phyloP scores from a whole-genome alignment of 2,797 vertebrate species.

The Peromyscus aztecus region DNA sequence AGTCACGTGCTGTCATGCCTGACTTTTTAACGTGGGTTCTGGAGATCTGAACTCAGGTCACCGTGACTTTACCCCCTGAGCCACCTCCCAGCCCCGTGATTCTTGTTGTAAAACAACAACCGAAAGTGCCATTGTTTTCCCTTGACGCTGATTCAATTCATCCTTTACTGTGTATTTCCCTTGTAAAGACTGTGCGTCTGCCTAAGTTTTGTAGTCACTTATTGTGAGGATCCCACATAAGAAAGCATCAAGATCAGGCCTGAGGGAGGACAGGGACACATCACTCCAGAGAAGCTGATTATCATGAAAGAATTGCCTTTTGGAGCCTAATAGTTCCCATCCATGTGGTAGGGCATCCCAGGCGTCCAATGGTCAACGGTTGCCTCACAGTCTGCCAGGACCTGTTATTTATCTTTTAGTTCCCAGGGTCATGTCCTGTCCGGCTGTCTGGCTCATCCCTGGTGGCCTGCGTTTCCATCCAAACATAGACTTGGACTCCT shows the following conservation, averaged over 20 bases:
- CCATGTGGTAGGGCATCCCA: not conserved
- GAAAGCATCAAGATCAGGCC: not conserved
- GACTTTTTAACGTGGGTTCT: not conserved
- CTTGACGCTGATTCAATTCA: conserved; percentile 10
- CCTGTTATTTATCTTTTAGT: not conserved
- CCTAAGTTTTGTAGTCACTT: not conserved
- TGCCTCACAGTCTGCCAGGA: not conserved
- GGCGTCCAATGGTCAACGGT: not conserved
- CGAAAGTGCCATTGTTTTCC: not conserved
- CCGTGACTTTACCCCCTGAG: not conserved
- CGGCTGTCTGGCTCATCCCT: not conserved
- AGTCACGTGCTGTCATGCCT: too few relatives aligned
- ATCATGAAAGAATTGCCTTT: not conserved
- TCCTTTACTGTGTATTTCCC: not conserved
- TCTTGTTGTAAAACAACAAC: conserved; percentile 49
- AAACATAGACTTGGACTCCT: not conserved
- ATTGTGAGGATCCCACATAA: not conserved
- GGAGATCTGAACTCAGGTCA: not conserved
- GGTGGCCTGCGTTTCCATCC: not conserved
- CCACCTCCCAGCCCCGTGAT: not conserved
- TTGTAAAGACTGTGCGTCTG: not conserved
- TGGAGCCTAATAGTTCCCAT: not conserved
- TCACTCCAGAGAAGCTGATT: not conserved
- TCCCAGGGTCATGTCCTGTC: not conserved
- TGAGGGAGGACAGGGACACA: not conserved